A percentile compares a stretch with the other conserved stretches of the same genome.
Evolutionary conservation across 2,888 invertebrate genomes (phyloP).

Genomic region (Sclerodermus sp.): DNA sequence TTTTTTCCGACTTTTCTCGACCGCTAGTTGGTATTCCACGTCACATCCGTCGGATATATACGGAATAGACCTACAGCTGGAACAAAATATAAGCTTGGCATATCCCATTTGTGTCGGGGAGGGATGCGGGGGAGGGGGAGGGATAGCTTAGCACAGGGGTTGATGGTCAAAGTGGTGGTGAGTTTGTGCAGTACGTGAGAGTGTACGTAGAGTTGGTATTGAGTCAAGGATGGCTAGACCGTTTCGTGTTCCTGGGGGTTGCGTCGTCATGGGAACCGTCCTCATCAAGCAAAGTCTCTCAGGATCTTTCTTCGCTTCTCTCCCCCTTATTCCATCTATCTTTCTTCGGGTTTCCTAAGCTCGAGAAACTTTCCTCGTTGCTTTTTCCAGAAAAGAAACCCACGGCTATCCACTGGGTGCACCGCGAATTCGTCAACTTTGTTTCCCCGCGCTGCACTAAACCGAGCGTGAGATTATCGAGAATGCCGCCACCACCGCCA

Average conservation of each 20-base stretch:
- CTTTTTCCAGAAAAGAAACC: too few relatives aligned
- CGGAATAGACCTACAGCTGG: conserved; percentile 24
- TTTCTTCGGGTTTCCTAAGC: not conserved
- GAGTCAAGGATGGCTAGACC: conserved; percentile 48
- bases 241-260: conserved; percentile 49
- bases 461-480: not conserved
- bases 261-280: conserved; percentile 55
- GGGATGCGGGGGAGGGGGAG: not conserved
- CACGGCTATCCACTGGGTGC: too few relatives aligned
- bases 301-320: conserved; percentile 25
- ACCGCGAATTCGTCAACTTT: too few relatives aligned
- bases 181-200: conserved; percentile 24
- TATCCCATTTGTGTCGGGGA: conserved; percentile 24
- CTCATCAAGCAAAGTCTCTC: conserved; percentile 46
- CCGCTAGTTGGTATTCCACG: conserved; percentile 28
- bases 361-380: not conserved
- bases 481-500: too few relatives aligned
- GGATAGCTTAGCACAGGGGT: conserved; percentile 28
- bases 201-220: conserved; percentile 29
- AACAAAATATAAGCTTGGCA: conserved; percentile 27
- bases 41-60: conserved; percentile 4
- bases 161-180: conserved; percentile 18
- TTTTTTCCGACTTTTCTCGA: not conserved
- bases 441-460: too few relatives aligned
- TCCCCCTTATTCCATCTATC: conserved; percentile 4